These are phyloP conservation scores for Nomada fucata DNA, from an alignment of 2,888 invertebrate genomes.

Conservation along the genomic window DNA sequence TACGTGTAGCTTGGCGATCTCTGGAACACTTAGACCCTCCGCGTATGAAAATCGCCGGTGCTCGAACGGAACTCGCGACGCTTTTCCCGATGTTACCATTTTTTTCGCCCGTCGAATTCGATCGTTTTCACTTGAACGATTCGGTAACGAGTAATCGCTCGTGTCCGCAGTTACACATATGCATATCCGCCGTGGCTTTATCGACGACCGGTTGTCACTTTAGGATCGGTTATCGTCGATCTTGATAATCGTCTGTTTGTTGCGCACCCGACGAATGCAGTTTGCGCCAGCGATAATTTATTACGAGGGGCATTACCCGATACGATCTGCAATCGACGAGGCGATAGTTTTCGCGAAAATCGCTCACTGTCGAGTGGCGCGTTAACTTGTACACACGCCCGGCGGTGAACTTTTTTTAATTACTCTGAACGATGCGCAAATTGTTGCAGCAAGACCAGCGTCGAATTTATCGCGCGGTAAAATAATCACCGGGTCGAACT, in stretches of 20 bases:
- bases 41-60: no score
- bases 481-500: neutral
- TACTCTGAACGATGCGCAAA: constrained; percentile 19
- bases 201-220: constrained; percentile 37
- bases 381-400: neutral
- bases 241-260: constrained; percentile 26
- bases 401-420: constrained; percentile 20
- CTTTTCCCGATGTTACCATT: neutral
- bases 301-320: constrained; percentile 3
- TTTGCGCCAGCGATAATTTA: constrained; percentile 20
- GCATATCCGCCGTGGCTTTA: neutral
- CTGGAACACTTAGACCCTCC: no score
- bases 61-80: no score
- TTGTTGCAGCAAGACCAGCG: constrained; percentile 20
- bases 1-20: neutral
- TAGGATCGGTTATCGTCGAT: constrained; percentile 29
- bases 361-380: constrained; percentile 17
- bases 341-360: constrained; percentile 33
- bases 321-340: constrained; percentile 2
- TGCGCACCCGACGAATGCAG: constrained; percentile 1
- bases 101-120: neutral
- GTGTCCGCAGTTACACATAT: constrained; percentile 23
- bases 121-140: neutral
- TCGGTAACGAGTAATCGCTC: constrained; percentile 13
- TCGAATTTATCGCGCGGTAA: constrained; percentile 15